These are phyloP conservation scores for Limnothrissa miodon DNA, from an alignment of 2,113 vertebrate species.

Conservation along the genomic window DNA sequence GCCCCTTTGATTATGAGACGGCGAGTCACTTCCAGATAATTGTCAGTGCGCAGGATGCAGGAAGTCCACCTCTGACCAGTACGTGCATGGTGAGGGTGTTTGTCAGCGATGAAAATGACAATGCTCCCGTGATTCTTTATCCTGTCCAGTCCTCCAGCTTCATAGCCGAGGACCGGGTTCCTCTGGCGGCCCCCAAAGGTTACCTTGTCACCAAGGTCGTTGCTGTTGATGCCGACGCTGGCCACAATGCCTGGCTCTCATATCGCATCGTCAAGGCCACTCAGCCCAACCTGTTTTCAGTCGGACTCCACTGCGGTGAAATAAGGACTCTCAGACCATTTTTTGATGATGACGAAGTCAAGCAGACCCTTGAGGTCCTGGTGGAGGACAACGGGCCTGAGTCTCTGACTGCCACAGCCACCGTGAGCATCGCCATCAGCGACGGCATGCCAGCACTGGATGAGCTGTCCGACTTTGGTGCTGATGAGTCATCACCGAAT, in stretches of 20 bases:
- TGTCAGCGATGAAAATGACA: conserved; percentile 66
- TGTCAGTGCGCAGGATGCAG: conserved; percentile 61
- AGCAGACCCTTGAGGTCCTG: conserved; percentile 60
- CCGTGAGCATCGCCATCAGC: conserved; percentile 57
- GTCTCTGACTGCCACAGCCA: conserved; percentile 62
- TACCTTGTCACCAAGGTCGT: conserved; percentile 79
- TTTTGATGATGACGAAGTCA: conserved; percentile 53
- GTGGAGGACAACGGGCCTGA: conserved; percentile 64
- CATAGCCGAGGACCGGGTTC: conserved; percentile 70
- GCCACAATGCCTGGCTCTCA: conserved; percentile 69
- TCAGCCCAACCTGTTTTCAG: conserved; percentile 54
- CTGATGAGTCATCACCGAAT: conserved; percentile 44
- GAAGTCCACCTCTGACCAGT: conserved; percentile 55
- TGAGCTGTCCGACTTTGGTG: conserved; percentile 52
- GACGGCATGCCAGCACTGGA: conserved; percentile 60
- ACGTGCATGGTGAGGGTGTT: conserved; percentile 60
- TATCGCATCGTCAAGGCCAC: conserved; percentile 66
- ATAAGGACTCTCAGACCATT: conserved; percentile 59
- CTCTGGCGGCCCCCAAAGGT: conserved; percentile 69
- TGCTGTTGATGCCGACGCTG: conserved; percentile 67
- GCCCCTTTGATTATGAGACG: conserved; percentile 66
- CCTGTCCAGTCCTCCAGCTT: conserved; percentile 60
- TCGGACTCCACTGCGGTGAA: conserved; percentile 65
- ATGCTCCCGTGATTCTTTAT: conserved; percentile 60
- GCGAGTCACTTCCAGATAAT: conserved; percentile 59